Percentiles rank a stretch among this genome's conserved stretches.
Evolutionary conservation across 2,797 vertebrate genomes (phyloP).

Genomic region (Avahi laniger): DNA sequence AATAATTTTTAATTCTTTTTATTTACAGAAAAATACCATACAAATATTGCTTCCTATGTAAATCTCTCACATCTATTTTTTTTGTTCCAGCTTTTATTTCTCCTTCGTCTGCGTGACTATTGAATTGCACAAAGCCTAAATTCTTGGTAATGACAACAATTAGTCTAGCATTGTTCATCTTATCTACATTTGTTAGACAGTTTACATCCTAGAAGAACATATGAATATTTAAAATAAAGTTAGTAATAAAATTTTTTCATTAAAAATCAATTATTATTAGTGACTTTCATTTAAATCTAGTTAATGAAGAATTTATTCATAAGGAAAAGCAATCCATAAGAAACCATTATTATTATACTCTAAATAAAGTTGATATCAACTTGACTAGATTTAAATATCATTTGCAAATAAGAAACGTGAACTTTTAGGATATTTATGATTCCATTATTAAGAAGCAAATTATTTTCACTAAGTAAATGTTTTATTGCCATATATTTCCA

Average conservation of each 20-base stretch:
- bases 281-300: not conserved
- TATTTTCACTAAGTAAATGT: not conserved
- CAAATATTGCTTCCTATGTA: not conserved
- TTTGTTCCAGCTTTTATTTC: not conserved
- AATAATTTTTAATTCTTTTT: not conserved
- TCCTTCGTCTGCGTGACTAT: not conserved
- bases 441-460: not conserved
- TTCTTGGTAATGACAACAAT: not conserved
- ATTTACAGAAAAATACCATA: not conserved
- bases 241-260: not conserved
- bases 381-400: not conserved
- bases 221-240: not conserved
- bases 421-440: not conserved
- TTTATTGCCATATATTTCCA: not conserved
- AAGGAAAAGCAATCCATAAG: not conserved
- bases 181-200: not conserved
- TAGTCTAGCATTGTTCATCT: not conserved
- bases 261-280: not conserved
- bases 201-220: not conserved
- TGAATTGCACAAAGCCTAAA: slow-evolving; percentile 2
- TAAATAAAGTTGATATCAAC: not conserved
- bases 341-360: not conserved
- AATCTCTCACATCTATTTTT: not conserved
- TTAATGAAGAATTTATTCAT: not conserved
- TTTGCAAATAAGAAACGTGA: not conserved